phyloP scores from a whole-genome alignment of 2,888 invertebrate species.

The Melanchra persicariae region DNA sequence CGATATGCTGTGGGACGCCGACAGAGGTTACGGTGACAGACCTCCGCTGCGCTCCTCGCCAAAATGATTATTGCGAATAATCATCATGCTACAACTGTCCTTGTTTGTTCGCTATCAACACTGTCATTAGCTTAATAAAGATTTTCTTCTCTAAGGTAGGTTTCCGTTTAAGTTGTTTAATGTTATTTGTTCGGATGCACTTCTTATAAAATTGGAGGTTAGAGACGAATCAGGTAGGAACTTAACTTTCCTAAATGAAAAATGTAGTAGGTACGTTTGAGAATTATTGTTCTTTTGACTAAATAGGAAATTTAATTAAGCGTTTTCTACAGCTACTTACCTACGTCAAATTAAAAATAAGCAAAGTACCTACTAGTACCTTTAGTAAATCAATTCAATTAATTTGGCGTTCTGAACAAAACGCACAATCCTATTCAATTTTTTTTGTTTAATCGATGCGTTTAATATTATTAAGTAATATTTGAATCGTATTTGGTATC shows the following conservation, averaged over 20 bases:
- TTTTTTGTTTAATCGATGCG: slow-evolving; percentile 19
- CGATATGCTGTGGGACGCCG: slow-evolving; percentile 42
- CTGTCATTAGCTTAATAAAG: slow-evolving; percentile 27
- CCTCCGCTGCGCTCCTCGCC: slow-evolving; percentile 38
- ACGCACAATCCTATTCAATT: slow-evolving; percentile 1
- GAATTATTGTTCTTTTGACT: too few relatives aligned
- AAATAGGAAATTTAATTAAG: not conserved
- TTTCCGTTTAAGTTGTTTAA: not conserved
- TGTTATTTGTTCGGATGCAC: not conserved
- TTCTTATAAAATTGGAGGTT: not conserved
- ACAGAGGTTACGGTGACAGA: slow-evolving; percentile 45
- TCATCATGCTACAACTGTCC: slow-evolving; percentile 30
- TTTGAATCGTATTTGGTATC: slow-evolving; percentile 15
- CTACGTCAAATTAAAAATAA: too few relatives aligned
- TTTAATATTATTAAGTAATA: slow-evolving; percentile 15
- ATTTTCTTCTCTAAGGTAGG: not conserved
- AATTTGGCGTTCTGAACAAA: slow-evolving; percentile 15
- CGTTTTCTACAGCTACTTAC: too few relatives aligned
- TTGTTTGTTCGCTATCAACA: slow-evolving; percentile 19
- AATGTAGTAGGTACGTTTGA: too few relatives aligned
- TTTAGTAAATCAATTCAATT: not conserved
- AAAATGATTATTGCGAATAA: slow-evolving; percentile 41
- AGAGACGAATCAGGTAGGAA: not conserved
- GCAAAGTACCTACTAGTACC: too few relatives aligned
- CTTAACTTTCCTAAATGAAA: not conserved